A percentile compares a stretch with the other conserved stretches of the same genome.
Evolutionary conservation across 2,888 invertebrate genomes (phyloP).

Genomic region (Agriopis aurantiaria): DNA sequence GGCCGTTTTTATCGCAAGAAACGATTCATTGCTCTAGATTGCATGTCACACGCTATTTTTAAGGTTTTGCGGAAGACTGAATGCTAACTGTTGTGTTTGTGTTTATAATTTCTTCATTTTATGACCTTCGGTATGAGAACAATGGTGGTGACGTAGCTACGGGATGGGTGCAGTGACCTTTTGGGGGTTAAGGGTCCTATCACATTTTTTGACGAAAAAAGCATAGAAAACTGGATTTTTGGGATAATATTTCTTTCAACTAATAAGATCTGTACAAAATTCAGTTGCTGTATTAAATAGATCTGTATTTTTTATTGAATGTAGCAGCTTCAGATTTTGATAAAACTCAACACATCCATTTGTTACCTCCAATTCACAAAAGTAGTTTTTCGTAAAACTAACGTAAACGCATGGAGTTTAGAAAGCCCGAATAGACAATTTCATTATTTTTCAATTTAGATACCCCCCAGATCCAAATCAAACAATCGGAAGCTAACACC

Average conservation of each 20-base stretch:
- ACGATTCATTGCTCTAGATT: slow-evolving; percentile 52
- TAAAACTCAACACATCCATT: too few species aligned
- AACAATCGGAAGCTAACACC: slow-evolving; percentile 30
- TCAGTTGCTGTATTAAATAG: too few species aligned
- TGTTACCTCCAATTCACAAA: too few species aligned
- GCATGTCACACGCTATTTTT: slow-evolving; percentile 60
- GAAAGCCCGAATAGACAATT: neutral
- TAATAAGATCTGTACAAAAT: too few species aligned
- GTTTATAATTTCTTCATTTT: slow-evolving; percentile 58
- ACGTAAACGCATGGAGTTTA: too few species aligned
- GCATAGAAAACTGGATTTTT: too few species aligned
- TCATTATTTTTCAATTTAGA: slow-evolving; percentile 1
- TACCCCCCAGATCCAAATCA: slow-evolving; percentile 8
- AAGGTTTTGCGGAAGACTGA: slow-evolving; percentile 35
- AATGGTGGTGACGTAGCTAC: slow-evolving; percentile 31
- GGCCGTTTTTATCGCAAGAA: slow-evolving; percentile 42
- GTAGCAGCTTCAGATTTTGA: too few species aligned
- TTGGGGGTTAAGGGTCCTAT: too few species aligned
- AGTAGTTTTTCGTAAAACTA: too few species aligned
- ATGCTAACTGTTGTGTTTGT: slow-evolving; percentile 48
- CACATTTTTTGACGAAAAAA: too few species aligned
- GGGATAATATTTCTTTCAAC: too few species aligned
- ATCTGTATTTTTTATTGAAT: too few species aligned
- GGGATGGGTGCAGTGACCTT: slow-evolving; percentile 26
- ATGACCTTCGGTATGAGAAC: slow-evolving; percentile 36